phyloP scores from a whole-genome alignment of 2,888 invertebrate genomes.

The Xestoiulus laeticollis region DNA sequence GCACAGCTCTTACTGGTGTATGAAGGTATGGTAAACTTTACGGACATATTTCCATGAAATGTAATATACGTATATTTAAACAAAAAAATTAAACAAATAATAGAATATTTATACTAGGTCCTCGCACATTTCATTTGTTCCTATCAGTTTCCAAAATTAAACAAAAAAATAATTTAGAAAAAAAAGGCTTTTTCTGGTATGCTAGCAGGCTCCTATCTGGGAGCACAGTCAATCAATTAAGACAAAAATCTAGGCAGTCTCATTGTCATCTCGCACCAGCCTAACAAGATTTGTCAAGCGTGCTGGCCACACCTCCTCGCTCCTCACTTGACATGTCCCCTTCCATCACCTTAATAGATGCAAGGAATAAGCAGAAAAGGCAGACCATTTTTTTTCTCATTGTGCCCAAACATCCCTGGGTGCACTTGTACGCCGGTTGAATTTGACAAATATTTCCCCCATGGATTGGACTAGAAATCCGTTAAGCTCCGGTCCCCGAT shows the following conservation, averaged over 20 bases:
- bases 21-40: too few species aligned
- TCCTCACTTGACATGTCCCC: not conserved
- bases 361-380: not conserved
- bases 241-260: not conserved
- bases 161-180: too few species aligned
- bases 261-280: not conserved
- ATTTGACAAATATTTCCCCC: conserved; percentile 36
- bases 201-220: too few species aligned
- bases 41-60: too few species aligned
- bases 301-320: not conserved
- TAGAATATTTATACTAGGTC: too few species aligned
- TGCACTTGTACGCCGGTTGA: not conserved
- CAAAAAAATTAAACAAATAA: too few species aligned
- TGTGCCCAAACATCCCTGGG: not conserved
- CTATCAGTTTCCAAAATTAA: too few species aligned
- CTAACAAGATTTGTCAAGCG: not conserved
- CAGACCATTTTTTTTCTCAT: not conserved
- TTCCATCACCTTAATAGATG: not conserved
- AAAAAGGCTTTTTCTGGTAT: too few species aligned
- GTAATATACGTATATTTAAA: too few species aligned
- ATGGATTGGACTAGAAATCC: not conserved
- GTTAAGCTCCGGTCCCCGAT: not conserved
- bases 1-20: too few species aligned
- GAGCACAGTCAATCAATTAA: too few species aligned
- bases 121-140: too few species aligned